Evolutionary conservation across 2,888 invertebrate species (phyloP), one percentile per base, ranked within the genome.

Genomic region (Macaria liturata): DNA sequence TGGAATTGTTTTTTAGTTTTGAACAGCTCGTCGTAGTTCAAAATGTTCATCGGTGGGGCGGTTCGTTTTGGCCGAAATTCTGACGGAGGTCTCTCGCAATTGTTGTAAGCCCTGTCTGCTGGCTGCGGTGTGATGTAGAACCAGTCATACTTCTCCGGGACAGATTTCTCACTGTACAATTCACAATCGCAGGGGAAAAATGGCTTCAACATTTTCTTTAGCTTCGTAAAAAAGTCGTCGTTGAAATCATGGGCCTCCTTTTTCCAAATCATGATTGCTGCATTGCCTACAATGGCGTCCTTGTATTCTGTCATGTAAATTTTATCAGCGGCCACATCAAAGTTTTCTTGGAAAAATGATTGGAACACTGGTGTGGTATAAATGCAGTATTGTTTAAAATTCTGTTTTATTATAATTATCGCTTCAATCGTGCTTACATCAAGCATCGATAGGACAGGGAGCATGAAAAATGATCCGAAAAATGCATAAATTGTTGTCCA

Each of bases 21-120:
- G 59, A 87, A 80, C 30, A 76, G 50, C 40, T 65, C 54, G 67
- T 88, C 88, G 74, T 80, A 88, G 67, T 88, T 67, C 52, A 90
- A 67, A 5, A 70, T 40, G 51, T 71, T 53, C 61, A 61, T 70
- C 6, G 72, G 68, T 45, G 70, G 66, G 9, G 66, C 81, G 7
- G 70, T 50, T 68, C 86, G 76, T 62, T 63, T 74, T 59, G 69
- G 83, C 51, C 45, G 51, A 8, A 42, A 48, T 5, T 49, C 49
- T 3, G 34, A 46, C 20, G 59, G 55, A 46, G 55, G 59, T 31
- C 9, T 48, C 9, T 56, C 59, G 43, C 54, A 55, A 46, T 59
- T 55, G 32, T 55, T 55, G 37, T 59, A 51, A 8, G 51, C 59
- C 45, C 31, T 48, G 55, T 58, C 61, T 46, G 59, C 45, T 45